Evolutionary conservation across 2,888 invertebrate species (phyloP), one percentile per base, ranked within the genome.

Genomic region (Acronicta leporina): DNA sequence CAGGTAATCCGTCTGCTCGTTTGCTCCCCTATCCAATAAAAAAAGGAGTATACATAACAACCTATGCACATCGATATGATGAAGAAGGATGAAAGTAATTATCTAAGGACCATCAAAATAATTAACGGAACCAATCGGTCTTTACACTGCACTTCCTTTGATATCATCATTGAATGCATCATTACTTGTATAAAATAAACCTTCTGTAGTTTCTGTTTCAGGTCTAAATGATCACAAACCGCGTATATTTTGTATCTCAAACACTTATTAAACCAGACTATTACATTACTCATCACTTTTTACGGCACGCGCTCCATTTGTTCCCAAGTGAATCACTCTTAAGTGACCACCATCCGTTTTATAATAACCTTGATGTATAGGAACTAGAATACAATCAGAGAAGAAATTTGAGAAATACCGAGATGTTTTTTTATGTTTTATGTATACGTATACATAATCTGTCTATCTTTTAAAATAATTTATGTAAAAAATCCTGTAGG

Each of bases 251-350:
- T 60, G 51, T 50, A 54, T 54, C 46, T 57, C 25, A 57, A 53
- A 65, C 52, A 42, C n/a, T 54, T 58, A 63, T 63, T 58, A 53
- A 55, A 55, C 40, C 48, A 43, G 20, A 49, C 45, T 57, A 63
- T 52, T 42, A 57, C 5, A 46, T 73, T 74, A 74, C 65, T 76
- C 74, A 76, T 72, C 65, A 63, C 13, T 47, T 52, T 69, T 71
- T 61, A 45, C 38, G 58, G 44, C 63, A 68, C 75, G 71, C 78
- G 73, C 59, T 68, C 52, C 68, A 73, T 64, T 78, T 66, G 55
- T 46, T 67, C 48, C 60, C 72, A 51, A 38, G n/a, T 88, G 87
- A 87, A 71, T 88, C 87, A 86, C 82, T 77, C 85, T 84, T 80
- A 20, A 20, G 75, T 61, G 73, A 43, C 10, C 46, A 33, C 10